Evolutionary conservation across 2,113 vertebrate species (phyloP).

Genomic region (Lanius collurio): DNA sequence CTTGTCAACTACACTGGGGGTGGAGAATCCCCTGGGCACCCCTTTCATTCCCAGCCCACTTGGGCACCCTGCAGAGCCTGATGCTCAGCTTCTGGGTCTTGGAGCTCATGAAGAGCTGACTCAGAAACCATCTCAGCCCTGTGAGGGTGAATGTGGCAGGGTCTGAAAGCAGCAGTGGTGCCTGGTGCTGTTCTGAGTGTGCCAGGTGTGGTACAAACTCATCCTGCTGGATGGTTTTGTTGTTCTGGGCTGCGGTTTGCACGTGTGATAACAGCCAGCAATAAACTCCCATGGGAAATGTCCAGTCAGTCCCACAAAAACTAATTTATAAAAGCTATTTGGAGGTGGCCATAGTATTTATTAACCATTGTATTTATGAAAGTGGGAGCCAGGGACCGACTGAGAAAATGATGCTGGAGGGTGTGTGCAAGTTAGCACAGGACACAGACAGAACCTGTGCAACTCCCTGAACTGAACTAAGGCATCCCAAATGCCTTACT

Average conservation of each 20-base stretch:
- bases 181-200: not conserved
- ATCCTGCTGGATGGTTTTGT: not conserved
- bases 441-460: not conserved
- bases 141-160: fast-evolving
- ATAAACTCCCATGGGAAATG: not conserved
- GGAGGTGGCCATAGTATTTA: not conserved
- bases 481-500: not conserved
- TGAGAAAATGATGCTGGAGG: not conserved
- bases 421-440: not conserved
- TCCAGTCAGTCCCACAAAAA: not conserved
- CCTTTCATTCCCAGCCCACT: not conserved
- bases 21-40: not conserved
- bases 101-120: not conserved
- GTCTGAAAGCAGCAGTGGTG: not conserved
- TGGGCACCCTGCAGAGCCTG: not conserved
- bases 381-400: not conserved
- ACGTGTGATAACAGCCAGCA: not conserved
- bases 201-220: not conserved
- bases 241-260: not conserved
- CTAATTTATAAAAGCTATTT: not conserved
- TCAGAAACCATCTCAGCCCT: not conserved
- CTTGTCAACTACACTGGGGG: not conserved
- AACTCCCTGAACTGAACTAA: not conserved
- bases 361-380: not conserved
- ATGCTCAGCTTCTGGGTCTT: not conserved